Base-by-base conservation (phyloP, 2,888 invertebrate genomes). In the Macropis europaea region DNA sequence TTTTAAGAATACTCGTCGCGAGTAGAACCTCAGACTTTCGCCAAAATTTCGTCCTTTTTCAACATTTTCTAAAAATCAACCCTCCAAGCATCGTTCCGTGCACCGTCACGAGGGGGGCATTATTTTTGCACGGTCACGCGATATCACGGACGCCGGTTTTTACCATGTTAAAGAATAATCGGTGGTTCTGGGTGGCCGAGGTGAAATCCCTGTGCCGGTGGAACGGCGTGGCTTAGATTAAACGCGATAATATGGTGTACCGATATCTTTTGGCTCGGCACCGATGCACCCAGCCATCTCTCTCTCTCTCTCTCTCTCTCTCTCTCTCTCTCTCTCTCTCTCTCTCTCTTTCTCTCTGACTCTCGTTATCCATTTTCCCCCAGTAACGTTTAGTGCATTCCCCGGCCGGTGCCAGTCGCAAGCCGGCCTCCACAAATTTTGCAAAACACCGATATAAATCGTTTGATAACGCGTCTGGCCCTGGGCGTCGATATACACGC, bases 381-480 rank as follows among this genome's bases (percentile, higher is more conserved):
- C 67, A 36, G 76, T 70, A 77, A 77, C 77, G 77, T 76, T 77
- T 68, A 77, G 73, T 50, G 70, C 67, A 59, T 61, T 62, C 66
- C 57, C 42, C 47, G 26, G 57, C 52, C 64, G 47, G 59, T 69
- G 71, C 79, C 77, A 73, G 59, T 74, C 73, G 81, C 77, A 61
- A 66, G 66, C 61, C 60, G 48, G 70, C 68, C 77, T 68, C 83
- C 83, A 86, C 85, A 86, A 86, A 86, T 86, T 86, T 84, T 82
- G 71, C 82, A 82, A 87, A 85, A 85, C 85, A 87, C 80, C 82
- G 85, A 84, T 87, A 85, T 86, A 86, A 87, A 86, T 86, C 84
- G 83, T 81, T 84, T 83, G 87, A 86, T 87, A 86, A 86, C 83
- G 82, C 82, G 79, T 57, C 76, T 77, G 72, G 81, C 84, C 74